Evolutionary conservation across 1,140 invertebrate species (phyloP).

Genomic region (Drosophila biarmipes): DNA sequence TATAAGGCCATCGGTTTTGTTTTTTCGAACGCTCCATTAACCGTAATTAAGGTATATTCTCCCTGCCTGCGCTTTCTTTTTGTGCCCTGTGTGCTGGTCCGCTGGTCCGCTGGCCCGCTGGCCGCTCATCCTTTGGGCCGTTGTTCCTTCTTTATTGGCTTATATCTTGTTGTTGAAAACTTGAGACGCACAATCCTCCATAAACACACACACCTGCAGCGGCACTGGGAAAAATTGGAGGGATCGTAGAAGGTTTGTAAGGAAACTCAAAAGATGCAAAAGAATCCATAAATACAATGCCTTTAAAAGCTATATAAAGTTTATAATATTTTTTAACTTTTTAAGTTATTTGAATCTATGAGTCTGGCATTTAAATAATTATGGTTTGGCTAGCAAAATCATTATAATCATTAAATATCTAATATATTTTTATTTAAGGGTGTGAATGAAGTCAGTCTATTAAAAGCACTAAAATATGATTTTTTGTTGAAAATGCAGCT

Average conservation of each 20-base stretch:
- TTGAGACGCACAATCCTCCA: slow-evolving; percentile 57
- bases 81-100: slow-evolving; percentile 33
- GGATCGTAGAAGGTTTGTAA: no score
- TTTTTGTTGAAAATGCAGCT: no score
- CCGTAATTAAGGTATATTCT: slow-evolving; percentile 84
- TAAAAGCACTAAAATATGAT: no score
- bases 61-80: slow-evolving; percentile 77
- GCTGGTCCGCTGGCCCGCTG: slow-evolving; percentile 26
- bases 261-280: not conserved
- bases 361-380: no score
- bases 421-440: no score
- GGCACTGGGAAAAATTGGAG: slow-evolving; percentile 5
- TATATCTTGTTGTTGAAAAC: slow-evolving; percentile 80
- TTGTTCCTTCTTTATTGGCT: slow-evolving; percentile 74
- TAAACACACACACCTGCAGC: slow-evolving; percentile 64
- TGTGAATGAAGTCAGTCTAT: no score
- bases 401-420: no score
- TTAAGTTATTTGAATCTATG: no score
- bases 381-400: no score
- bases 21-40: slow-evolving; percentile 82
- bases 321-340: no score
- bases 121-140: slow-evolving; percentile 55
- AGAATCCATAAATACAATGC: no score
- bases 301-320: no score
- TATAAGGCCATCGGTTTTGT: slow-evolving; percentile 33